Conservation (phyloP, 2,113 vertebrate genomes). For the Ochotona curzoniae region DNA sequence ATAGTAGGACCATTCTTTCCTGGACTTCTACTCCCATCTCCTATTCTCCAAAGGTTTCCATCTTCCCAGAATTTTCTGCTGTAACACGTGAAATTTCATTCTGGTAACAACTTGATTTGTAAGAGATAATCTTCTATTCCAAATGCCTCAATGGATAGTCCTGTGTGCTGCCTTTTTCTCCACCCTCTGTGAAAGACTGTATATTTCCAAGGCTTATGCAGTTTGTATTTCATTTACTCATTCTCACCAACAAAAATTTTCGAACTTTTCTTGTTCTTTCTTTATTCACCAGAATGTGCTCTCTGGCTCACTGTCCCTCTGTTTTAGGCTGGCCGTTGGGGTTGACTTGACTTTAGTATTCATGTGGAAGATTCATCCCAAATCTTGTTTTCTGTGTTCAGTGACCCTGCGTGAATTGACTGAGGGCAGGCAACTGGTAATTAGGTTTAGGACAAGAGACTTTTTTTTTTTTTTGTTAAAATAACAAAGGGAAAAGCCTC, state of each 20-base stretch:
- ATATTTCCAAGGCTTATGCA: background rate
- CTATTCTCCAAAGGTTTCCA: background rate
- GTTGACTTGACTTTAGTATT: conserved; percentile 5
- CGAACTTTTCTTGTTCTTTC: background rate
- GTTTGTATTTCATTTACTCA: background rate
- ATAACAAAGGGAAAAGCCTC: too few relatives aligned
- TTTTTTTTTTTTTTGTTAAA: too few relatives aligned
- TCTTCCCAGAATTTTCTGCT: background rate
- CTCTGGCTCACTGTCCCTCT: background rate
- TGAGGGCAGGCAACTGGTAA: background rate
- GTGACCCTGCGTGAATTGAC: background rate
- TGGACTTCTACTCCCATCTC: background rate
- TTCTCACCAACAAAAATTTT: background rate
- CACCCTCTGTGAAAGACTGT: background rate
- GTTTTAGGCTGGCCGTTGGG: background rate
- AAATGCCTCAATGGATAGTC: background rate
- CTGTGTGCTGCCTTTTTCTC: background rate
- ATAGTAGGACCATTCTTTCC: background rate
- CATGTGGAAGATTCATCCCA: background rate
- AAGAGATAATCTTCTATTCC: background rate
- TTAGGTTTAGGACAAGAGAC: background rate
- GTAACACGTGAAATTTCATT: background rate
- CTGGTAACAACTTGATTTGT: background rate
- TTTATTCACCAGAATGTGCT: background rate
- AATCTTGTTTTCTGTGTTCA: background rate